Conservation (phyloP, 2,797 vertebrate species). For the Alectoris magna region DNA sequence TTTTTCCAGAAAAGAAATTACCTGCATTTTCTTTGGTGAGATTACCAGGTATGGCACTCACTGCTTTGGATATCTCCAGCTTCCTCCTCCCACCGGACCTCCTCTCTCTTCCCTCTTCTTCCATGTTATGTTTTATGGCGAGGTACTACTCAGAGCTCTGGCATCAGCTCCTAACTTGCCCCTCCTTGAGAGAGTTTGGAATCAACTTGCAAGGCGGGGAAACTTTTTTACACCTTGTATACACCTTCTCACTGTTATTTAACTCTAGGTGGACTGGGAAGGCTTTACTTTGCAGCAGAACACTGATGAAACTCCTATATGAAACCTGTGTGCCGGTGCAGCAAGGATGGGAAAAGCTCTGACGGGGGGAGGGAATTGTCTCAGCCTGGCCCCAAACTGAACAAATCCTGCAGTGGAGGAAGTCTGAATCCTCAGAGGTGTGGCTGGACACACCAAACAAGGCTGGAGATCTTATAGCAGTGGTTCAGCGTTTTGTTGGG, state of each 20-base stretch:
- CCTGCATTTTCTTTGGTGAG: neutral
- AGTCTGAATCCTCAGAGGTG: neutral
- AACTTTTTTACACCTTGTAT: neutral
- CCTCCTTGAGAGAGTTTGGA: neutral
- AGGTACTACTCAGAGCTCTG: neutral
- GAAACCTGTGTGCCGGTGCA: neutral
- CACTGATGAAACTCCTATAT: neutral
- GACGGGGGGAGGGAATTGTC: neutral
- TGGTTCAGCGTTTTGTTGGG: neutral
- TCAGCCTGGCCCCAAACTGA: neutral
- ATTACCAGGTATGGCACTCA: neutral
- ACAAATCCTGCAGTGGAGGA: neutral
- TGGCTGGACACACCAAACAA: fast-evolving
- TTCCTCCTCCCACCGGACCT: neutral
- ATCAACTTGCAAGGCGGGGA: neutral
- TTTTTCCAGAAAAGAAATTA: neutral
- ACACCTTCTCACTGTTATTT: neutral
- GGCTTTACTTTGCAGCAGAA: neutral
- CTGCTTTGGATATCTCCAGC: neutral
- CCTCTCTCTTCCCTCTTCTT: neutral
- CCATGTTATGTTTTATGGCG: neutral
- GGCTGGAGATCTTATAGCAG: fast-evolving
- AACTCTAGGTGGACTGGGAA: neutral
- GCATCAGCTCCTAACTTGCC: neutral
- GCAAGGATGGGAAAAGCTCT: neutral